These are phyloP conservation scores for Montifringilla adamsi DNA, from an alignment of 2,113 vertebrate species.

Conservation along the genomic window DNA sequence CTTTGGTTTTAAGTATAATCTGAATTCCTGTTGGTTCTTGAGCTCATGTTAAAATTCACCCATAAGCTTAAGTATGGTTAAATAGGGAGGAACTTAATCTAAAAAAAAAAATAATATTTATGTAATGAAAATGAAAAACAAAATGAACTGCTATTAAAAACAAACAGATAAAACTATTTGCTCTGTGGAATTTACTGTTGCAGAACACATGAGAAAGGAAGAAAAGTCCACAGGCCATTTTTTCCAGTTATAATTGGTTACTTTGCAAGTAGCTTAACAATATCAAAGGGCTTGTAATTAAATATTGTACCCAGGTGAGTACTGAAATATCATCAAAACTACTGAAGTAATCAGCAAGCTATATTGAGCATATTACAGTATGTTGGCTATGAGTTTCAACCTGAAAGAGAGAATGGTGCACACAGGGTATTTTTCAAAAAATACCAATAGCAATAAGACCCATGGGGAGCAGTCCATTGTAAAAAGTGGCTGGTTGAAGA, in stretches of 20 bases:
- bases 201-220: background rate
- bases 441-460: background rate
- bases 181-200: background rate
- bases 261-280: background rate
- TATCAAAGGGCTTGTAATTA: conserved; percentile 13
- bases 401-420: background rate
- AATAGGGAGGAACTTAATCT: background rate
- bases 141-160: background rate
- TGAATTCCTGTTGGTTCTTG: background rate
- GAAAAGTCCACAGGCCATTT: background rate
- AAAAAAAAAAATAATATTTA: background rate
- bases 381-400: rapidly evolving
- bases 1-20: background rate
- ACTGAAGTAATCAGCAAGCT: background rate
- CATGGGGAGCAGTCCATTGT: background rate
- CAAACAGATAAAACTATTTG: background rate
- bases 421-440: background rate
- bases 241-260: background rate
- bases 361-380: background rate
- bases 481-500: background rate
- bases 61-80: background rate
- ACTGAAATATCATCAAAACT: background rate
- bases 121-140: background rate
- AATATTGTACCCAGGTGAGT: background rate
- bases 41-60: background rate